Percentiles rank a stretch among this genome's conserved stretches.
Evolutionary conservation across 2,113 vertebrate species (phyloP).

Genomic region (Heteronetta atricapilla): DNA sequence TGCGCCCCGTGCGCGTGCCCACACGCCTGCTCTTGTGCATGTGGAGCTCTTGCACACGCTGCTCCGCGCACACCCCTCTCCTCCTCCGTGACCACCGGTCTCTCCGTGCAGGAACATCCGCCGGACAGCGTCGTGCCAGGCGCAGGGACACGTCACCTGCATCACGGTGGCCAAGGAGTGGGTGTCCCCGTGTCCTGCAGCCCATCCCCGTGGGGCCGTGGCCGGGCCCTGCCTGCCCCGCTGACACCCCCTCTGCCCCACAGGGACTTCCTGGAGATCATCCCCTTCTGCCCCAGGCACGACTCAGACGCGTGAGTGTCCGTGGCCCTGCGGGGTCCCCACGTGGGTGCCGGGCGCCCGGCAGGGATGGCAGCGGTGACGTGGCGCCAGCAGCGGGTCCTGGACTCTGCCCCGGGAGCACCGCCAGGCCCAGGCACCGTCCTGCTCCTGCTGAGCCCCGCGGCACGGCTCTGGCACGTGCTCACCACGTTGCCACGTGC

Average conservation of each 20-base stretch:
- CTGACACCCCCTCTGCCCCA: background rate
- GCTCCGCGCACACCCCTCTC: background rate
- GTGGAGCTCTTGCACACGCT: background rate
- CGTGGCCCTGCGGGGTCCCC: no score
- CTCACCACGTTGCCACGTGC: background rate
- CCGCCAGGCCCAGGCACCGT: no score
- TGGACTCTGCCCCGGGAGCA: background rate
- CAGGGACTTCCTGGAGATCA: slow-evolving; percentile 27
- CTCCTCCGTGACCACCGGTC: no score
- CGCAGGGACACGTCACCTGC: slow-evolving; percentile 80
- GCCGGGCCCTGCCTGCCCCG: no score
- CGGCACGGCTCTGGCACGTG: background rate
- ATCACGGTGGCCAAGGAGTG: slow-evolving; percentile 84
- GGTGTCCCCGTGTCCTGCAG: slow-evolving; percentile 26
- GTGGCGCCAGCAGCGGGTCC: background rate
- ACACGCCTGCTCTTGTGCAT: background rate
- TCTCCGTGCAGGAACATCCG: slow-evolving; percentile 70
- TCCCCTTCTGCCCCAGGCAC: background rate
- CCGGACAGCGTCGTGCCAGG: slow-evolving; percentile 82
- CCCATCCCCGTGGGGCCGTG: no score
- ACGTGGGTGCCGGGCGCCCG: background rate
- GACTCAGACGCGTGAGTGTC: background rate
- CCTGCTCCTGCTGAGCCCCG: no score
- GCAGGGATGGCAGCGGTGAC: background rate
- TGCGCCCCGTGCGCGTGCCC: background rate